A percentile compares a stretch with the other conserved stretches of the same genome.
These are phyloP conservation scores for Diploscapter pachys DNA, from an alignment of 1,140 invertebrate species.

Conservation along the genomic window DNA sequence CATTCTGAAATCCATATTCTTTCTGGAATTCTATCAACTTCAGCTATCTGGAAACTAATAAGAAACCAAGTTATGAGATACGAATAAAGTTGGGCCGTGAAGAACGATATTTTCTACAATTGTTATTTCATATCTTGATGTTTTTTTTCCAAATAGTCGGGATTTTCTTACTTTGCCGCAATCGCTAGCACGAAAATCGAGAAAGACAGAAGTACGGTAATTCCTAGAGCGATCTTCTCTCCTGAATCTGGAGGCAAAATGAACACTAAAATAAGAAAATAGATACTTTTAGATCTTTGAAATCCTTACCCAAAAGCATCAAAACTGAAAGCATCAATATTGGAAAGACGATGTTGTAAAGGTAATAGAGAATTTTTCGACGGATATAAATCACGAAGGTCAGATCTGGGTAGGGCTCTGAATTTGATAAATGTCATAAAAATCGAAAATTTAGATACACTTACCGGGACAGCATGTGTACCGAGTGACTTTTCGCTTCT, in stretches of 20 bases:
- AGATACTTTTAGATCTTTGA: slow-evolving; percentile 60
- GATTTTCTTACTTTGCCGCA: slow-evolving; percentile 67
- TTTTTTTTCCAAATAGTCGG: too few relatives aligned
- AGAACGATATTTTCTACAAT: too few relatives aligned
- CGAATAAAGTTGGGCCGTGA: too few relatives aligned
- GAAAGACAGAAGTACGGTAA: slow-evolving; percentile 81
- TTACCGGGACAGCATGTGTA: slow-evolving; percentile 45
- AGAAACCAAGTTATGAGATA: too few relatives aligned
- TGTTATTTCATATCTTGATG: too few relatives aligned
- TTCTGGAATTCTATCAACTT: too few relatives aligned
- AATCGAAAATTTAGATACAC: too few relatives aligned
- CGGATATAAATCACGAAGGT: slow-evolving; percentile 69
- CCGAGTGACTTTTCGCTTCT: slow-evolving; percentile 46
- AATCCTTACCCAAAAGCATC: slow-evolving; percentile 68
- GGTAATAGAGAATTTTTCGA: slow-evolving; percentile 78
- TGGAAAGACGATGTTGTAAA: slow-evolving; percentile 83
- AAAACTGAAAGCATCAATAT: slow-evolving; percentile 79
- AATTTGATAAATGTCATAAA: too few relatives aligned
- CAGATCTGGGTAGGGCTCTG: slow-evolving; percentile 67
- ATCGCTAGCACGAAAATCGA: slow-evolving; percentile 84
- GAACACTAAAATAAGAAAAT: slow-evolving; percentile 79
- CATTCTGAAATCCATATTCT: slow-evolving; percentile 58
- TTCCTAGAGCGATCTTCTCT: slow-evolving; percentile 73
- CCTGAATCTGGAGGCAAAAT: slow-evolving; percentile 85
- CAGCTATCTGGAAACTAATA: too few relatives aligned